These are phyloP conservation scores for Pangasius larnaudii DNA, from an alignment of 2,797 vertebrate species.

Conservation along the genomic window DNA sequence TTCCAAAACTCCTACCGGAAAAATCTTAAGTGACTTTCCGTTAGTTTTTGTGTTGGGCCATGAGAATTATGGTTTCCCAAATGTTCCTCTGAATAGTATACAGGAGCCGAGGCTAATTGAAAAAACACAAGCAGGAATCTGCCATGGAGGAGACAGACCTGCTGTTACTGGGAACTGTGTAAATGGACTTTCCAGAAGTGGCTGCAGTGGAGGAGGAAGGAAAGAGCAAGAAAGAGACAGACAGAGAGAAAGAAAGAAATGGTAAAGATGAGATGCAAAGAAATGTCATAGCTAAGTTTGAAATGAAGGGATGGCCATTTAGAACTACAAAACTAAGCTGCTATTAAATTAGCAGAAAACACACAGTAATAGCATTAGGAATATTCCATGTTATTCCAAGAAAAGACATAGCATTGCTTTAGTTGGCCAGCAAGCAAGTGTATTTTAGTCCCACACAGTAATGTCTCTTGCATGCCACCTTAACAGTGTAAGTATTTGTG, in stretches of 20 bases:
- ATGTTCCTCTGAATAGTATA: constrained; percentile 80
- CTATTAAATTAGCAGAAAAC: constrained; percentile 24
- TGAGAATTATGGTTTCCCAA: constrained; percentile 87
- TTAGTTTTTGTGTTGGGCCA: constrained; percentile 80
- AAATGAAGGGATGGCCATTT: background rate
- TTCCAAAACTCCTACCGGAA: constrained; percentile 74
- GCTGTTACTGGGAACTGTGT: constrained; percentile 75
- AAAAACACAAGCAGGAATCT: constrained; percentile 81
- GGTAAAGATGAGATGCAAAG: constrained; percentile 12
- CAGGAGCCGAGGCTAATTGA: constrained; percentile 82
- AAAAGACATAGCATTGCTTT: constrained; percentile 29
- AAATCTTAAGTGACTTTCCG: constrained; percentile 89
- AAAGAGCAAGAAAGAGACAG: constrained; percentile 55
- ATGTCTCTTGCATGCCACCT: constrained; percentile 28
- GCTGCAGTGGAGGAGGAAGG: constrained; percentile 66
- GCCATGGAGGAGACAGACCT: constrained; percentile 77
- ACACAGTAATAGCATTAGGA: constrained; percentile 12
- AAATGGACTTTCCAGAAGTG: constrained; percentile 83
- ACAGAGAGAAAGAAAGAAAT: constrained; percentile 11
- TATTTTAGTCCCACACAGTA: constrained; percentile 20
- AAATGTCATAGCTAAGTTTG: background rate
- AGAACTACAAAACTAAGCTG: background rate
- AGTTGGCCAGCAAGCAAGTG: constrained; percentile 10
- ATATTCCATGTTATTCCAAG: constrained; percentile 15
- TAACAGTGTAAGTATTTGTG: constrained; percentile 33